Conservation (phyloP, 1,140 invertebrate species). For the Physella acuta region DNA sequence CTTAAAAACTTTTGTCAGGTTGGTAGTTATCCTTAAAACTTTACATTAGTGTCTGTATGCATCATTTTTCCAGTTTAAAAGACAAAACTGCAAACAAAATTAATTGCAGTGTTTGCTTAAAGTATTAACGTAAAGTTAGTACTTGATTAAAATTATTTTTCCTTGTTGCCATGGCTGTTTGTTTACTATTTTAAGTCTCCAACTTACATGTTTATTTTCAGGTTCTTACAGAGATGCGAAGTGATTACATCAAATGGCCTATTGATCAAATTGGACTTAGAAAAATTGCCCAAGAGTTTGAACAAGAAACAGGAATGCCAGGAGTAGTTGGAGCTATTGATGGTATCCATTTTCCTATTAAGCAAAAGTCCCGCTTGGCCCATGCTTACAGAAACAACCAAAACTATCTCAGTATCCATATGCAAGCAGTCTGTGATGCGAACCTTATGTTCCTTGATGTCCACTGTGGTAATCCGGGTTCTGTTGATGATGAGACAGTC, state of each 20-base stretch:
- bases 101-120: too few relatives aligned
- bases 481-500: constrained; percentile 37
- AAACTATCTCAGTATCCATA: constrained; percentile 57
- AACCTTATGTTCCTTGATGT: constrained; percentile 52
- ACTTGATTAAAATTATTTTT: too few relatives aligned
- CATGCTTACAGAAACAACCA: constrained; percentile 60
- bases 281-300: constrained; percentile 27
- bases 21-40: too few relatives aligned
- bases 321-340: constrained; percentile 59
- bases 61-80: too few relatives aligned
- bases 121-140: too few relatives aligned
- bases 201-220: constrained; percentile 6
- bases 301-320: constrained; percentile 35
- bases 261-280: constrained; percentile 20
- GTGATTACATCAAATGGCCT: constrained; percentile 24
- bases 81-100: too few relatives aligned
- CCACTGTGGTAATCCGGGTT: constrained; percentile 56
- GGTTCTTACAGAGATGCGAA: constrained; percentile 26
- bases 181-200: background rate
- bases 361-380: constrained; percentile 53
- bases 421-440: constrained; percentile 52
- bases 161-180: too few relatives aligned
- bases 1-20: constrained; percentile 29
- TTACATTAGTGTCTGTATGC: too few relatives aligned
- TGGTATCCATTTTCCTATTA: constrained; percentile 60